Evolutionary conservation across 2,113 vertebrate species (phyloP).

Genomic region (Bufo gargarizans): DNA sequence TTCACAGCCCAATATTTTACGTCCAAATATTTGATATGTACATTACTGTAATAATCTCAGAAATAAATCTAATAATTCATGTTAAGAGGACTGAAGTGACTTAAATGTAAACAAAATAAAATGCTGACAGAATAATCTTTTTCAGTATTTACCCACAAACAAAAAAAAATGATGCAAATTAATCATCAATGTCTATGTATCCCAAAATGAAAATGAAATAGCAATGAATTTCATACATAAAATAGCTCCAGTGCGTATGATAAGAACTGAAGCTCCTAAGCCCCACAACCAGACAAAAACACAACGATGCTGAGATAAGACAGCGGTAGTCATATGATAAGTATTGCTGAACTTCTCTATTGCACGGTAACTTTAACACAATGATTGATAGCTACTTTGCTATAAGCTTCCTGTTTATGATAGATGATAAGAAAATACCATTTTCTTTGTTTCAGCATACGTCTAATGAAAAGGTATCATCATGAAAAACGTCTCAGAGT

Average conservation of each 20-base stretch:
- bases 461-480: conserved; percentile 45
- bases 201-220: too few species aligned
- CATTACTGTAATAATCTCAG: neutral
- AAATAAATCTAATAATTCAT: neutral
- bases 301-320: neutral
- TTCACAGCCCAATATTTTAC: neutral
- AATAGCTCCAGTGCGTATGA: too few species aligned
- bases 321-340: neutral
- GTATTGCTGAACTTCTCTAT: neutral
- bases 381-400: conserved; percentile 17
- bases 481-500: conserved; percentile 23
- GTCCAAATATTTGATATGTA: neutral
- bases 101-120: neutral
- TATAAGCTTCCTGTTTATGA: conserved; percentile 41
- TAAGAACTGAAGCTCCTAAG: too few species aligned
- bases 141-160: too few species aligned
- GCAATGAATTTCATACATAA: too few species aligned
- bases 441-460: conserved; percentile 23
- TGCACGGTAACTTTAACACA: neutral
- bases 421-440: conserved; percentile 36
- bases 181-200: too few species aligned
- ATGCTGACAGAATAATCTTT: neutral
- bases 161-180: too few species aligned
- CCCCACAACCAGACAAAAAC: neutral
- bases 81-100: neutral